phyloP scores from a whole-genome alignment of 1,140 invertebrate genomes.

The Oreohelix idahoensis region DNA sequence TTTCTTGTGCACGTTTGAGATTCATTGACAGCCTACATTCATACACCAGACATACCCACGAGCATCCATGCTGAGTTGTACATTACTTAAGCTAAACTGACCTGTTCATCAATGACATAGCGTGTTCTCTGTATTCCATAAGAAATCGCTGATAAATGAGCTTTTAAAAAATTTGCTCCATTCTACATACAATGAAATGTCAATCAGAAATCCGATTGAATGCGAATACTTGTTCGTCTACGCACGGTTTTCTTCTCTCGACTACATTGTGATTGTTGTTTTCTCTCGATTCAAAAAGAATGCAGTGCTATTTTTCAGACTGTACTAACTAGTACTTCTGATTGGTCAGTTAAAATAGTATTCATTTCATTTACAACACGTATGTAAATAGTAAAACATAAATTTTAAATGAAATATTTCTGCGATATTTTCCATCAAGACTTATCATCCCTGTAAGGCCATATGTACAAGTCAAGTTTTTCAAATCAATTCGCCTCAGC shows the following conservation, averaged over 20 bases:
- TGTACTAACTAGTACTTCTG: slow-evolving; percentile 7
- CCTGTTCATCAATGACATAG: slow-evolving; percentile 12
- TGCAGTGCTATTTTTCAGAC: neutral
- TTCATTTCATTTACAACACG: slow-evolving; percentile 3
- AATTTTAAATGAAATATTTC: slow-evolving; percentile 11
- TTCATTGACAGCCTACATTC: neutral
- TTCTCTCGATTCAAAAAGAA: neutral
- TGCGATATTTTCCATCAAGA: slow-evolving; percentile 13
- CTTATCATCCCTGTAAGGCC: slow-evolving; percentile 24
- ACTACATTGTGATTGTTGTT: slow-evolving; percentile 23
- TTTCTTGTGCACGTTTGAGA: neutral
- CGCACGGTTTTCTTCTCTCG: neutral
- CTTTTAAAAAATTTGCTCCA: neutral
- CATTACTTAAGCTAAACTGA: neutral
- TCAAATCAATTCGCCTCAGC: slow-evolving; percentile 29
- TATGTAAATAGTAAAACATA: neutral
- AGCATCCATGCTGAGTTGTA: neutral
- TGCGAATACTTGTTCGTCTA: neutral
- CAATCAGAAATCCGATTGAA: slow-evolving; percentile 28
- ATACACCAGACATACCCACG: neutral
- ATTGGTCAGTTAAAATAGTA: neutral
- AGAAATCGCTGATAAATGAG: neutral
- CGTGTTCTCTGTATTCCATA: neutral
- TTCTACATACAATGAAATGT: neutral
- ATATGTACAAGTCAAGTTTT: slow-evolving; percentile 27